Base-by-base conservation (phyloP, 2,113 vertebrate genomes). In the Hystrix brachyura region DNA sequence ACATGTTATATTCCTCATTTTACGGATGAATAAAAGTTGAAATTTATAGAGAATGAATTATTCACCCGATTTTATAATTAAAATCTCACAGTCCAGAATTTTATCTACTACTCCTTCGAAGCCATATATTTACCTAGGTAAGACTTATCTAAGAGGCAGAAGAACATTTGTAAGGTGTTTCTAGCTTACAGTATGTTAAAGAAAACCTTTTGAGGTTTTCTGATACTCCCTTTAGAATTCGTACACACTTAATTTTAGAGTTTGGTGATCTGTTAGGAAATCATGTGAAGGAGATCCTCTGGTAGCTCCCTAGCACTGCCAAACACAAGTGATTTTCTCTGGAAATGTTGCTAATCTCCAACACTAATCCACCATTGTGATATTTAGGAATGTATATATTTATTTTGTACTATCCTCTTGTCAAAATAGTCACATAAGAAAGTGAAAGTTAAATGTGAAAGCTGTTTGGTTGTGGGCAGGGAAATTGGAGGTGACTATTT, bases 1-100 rank as follows among this genome's bases (percentile, higher is more conserved):
- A 74, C 25, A n/a, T 78, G 15, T 57, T 72, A 46, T 21, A 62
- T 4, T 85, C 5, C 8, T 94, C 13, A 82, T 80, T 94, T 91
- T 94, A 80, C 4, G 67, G 25, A 43, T 82, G 67, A 60, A 29
- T 90, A 83, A 76, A 87, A 57, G 11, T 21, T 95, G 48, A 89
- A 96, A 91, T 76, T 2, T 5, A 95, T 32, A 95, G 8, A 96
- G 32, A 76, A 91, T 72, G n/a, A 90, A 90, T 90, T 72, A 48
- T 95, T 67, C 94, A 19, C 29, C 53, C 59, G 48, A 53, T 53
- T 11, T 43, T 55, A 23, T 81, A 59, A 79, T 67, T 90, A 67
- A 25, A 95, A 78, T 4, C 7, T 17, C 10, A 13, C 8, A 21
- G 62, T 74, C 43, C 8, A 12, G 18, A 81, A 65, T 93, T 29